These are phyloP conservation scores for Formica aserva DNA, from an alignment of 2,888 invertebrate genomes.

Conservation along the genomic window DNA sequence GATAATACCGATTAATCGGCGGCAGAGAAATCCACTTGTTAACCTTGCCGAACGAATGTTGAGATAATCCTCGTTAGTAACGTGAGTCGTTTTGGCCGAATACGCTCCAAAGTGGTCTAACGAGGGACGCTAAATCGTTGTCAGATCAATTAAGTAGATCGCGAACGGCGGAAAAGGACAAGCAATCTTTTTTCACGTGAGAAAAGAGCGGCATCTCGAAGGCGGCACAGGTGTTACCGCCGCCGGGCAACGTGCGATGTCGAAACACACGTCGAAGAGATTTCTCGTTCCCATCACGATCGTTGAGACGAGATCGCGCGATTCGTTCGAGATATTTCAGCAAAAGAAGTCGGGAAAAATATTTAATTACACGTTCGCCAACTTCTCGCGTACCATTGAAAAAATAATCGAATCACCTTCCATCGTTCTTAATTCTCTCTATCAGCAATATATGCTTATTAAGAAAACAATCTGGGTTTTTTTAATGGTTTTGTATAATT, in stretches of 20 bases:
- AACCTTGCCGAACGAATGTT: constrained; percentile 14
- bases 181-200: constrained; percentile 18
- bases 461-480: neutral
- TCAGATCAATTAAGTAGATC: constrained; percentile 10
- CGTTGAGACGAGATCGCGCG: constrained; percentile 45
- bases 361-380: constrained; percentile 35
- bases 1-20: neutral
- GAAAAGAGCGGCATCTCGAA: constrained; percentile 32
- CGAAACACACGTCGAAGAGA: constrained; percentile 43
- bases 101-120: neutral
- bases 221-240: constrained; percentile 42
- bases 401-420: neutral
- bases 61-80: constrained; percentile 45
- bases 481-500: neutral
- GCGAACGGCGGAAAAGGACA: neutral
- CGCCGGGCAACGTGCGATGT: constrained; percentile 36
- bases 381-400: neutral
- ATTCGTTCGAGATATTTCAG: constrained; percentile 36
- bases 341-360: constrained; percentile 37
- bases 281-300: constrained; percentile 51
- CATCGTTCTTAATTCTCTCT: neutral
- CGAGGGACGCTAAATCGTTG: neutral
- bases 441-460: neutral
- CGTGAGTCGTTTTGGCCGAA: neutral
- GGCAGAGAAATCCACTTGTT: neutral